These are phyloP conservation scores for Bubalus kerabau DNA, from an alignment of 2,113 vertebrate species.

Conservation along the genomic window DNA sequence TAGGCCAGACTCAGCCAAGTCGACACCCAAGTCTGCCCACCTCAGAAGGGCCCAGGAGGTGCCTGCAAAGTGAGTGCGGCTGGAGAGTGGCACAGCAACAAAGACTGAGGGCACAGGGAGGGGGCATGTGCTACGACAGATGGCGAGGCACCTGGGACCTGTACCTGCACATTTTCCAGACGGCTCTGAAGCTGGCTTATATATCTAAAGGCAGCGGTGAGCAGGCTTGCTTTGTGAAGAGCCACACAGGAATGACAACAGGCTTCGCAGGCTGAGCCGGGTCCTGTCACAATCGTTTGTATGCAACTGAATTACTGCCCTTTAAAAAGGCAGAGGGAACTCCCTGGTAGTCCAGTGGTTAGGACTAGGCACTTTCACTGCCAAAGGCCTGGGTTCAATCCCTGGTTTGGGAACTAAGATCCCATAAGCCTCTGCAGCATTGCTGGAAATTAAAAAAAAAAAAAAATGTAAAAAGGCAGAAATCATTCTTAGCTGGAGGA, in stretches of 20 bases:
- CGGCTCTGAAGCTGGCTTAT: background rate
- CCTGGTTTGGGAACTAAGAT: background rate
- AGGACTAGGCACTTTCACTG: background rate
- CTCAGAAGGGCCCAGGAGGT: background rate
- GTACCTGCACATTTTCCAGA: background rate
- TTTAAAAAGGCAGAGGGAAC: background rate
- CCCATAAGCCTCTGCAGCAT: background rate
- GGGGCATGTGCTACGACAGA: background rate
- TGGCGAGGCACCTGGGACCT: background rate
- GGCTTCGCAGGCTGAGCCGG: background rate
- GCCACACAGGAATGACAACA: background rate
- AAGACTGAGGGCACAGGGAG: background rate
- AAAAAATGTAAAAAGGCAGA: background rate
- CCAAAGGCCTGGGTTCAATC: background rate
- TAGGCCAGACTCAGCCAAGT: background rate
- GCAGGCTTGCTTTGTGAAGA: background rate
- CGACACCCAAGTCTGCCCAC: background rate
- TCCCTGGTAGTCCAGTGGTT: background rate
- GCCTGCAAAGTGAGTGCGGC: background rate
- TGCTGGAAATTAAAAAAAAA: background rate
- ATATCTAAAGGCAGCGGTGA: background rate
- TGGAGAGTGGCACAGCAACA: background rate
- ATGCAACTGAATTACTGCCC: background rate
- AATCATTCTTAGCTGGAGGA: background rate
- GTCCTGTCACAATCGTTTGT: background rate